Evolutionary conservation across 2,888 invertebrate species (phyloP).

Genomic region (Drosophila infuscata): DNA sequence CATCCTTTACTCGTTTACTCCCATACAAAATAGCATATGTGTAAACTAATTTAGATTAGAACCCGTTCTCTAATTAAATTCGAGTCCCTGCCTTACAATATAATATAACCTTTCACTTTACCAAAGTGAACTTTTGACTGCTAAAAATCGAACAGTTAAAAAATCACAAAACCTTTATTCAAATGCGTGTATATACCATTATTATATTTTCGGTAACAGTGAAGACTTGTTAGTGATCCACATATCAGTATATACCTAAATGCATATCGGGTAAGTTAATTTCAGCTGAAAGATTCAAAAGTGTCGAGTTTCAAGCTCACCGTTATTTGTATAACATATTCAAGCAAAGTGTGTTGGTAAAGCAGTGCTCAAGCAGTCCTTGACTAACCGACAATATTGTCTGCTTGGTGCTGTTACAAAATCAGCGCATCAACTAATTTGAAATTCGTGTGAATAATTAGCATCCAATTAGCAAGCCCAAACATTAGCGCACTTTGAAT

Average conservation of each 20-base stretch:
- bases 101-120: background rate
- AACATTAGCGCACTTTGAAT: constrained; percentile 14
- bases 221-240: background rate
- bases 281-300: background rate
- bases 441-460: constrained; percentile 15
- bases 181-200: background rate
- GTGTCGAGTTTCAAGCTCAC: background rate
- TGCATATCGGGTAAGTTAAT: background rate
- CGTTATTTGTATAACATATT: too few relatives aligned
- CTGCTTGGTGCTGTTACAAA: background rate
- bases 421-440: constrained; percentile 6
- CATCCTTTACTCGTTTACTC: background rate
- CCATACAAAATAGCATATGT: background rate
- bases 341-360: background rate
- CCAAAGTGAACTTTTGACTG: background rate
- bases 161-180: background rate
- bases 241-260: background rate
- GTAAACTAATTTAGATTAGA: background rate
- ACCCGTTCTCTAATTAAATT: background rate
- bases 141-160: background rate
- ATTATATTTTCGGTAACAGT: background rate
- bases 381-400: background rate
- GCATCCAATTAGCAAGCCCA: constrained; percentile 22
- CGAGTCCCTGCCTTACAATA: background rate
- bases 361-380: background rate